These are phyloP conservation scores for Neotoxoptera formosana DNA, from an alignment of 1,140 invertebrate genomes.

Conservation along the genomic window DNA sequence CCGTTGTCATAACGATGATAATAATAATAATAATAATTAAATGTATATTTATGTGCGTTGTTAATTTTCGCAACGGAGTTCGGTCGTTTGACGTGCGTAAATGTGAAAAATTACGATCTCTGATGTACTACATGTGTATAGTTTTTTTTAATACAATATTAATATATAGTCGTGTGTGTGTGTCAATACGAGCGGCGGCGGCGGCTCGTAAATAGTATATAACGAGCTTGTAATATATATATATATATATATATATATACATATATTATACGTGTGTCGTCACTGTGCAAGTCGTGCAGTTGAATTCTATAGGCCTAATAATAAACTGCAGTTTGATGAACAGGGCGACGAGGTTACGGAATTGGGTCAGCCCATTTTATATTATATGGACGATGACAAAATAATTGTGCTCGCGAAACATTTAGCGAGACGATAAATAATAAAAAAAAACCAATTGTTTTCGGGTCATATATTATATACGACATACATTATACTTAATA, in stretches of 20 bases:
- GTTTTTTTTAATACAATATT: not conserved
- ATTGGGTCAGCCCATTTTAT: slow-evolving; percentile 1
- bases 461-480: not conserved
- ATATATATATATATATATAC: not conserved
- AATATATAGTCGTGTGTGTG: not conserved
- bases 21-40: not conserved
- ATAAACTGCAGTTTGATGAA: slow-evolving; percentile 20
- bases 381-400: not conserved
- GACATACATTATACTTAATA: not conserved
- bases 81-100: not conserved
- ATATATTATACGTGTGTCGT: not conserved
- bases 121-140: not conserved
- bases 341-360: not conserved
- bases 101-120: not conserved
- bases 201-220: not conserved
- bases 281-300: not conserved
- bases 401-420: not conserved
- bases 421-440: not conserved
- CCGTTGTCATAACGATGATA: not conserved
- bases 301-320: not conserved
- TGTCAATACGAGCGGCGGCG: not conserved
- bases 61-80: not conserved
- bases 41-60: not conserved
- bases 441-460: not conserved
- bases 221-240: not conserved